These are phyloP conservation scores for Brachyptera risi DNA, from an alignment of 2,888 invertebrate genomes.

Conservation along the genomic window DNA sequence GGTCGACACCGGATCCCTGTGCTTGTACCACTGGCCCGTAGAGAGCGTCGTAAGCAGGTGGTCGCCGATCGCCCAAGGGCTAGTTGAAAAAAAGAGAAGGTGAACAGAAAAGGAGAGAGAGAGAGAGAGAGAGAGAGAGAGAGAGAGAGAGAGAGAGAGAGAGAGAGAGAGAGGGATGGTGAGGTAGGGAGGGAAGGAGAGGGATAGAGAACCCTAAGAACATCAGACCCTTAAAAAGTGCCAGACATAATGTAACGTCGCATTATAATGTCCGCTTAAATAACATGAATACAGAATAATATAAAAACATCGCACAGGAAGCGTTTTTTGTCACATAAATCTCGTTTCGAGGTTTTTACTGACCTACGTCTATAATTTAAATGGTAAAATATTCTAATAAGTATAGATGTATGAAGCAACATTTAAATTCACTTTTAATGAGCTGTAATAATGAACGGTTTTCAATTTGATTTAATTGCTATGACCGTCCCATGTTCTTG, in stretches of 20 bases:
- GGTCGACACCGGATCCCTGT: too few species aligned
- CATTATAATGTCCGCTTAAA: slow-evolving; percentile 8
- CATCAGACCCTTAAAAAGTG: slow-evolving; percentile 18
- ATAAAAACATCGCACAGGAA: slow-evolving; percentile 17
- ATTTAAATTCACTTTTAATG: too few species aligned
- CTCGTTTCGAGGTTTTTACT: too few species aligned
- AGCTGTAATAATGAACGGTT: too few species aligned
- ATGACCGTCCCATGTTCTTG: too few species aligned
- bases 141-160: background rate
- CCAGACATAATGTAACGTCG: slow-evolving; percentile 8
- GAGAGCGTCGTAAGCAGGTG: slow-evolving; percentile 9
- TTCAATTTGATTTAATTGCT: too few species aligned
- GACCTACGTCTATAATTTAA: too few species aligned
- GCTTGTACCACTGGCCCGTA: background rate
- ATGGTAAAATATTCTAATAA: too few species aligned
- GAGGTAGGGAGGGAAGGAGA: background rate
- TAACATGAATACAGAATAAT: background rate
- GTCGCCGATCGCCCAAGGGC: slow-evolving; percentile 1
- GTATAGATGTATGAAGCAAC: too few species aligned
- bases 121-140: background rate
- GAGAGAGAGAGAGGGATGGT: background rate
- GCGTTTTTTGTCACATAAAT: too few species aligned
- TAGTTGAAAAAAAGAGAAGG: slow-evolving; percentile 14
- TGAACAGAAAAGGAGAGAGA: background rate
- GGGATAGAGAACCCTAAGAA: slow-evolving; percentile 4